Evolutionary conservation across 2,113 vertebrate genomes (phyloP).

Genomic region (Anarhynchus alexandrinus): DNA sequence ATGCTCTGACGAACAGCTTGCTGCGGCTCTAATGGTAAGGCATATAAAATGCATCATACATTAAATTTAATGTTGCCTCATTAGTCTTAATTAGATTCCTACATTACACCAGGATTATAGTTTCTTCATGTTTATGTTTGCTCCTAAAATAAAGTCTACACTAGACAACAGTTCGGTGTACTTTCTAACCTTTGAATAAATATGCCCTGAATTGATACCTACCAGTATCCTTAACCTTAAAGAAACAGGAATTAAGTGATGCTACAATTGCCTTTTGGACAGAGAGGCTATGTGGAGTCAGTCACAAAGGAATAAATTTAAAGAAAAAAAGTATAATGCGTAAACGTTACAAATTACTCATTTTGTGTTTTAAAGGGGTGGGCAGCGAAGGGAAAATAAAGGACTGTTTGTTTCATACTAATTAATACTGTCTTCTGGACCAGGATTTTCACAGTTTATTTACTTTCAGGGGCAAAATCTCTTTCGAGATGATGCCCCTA

Average conservation of each 20-base stretch:
- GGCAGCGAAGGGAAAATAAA: not conserved
- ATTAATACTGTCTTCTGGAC: not conserved
- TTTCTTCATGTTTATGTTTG: conserved; percentile 74
- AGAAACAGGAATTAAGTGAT: not conserved
- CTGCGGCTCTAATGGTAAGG: conserved; percentile 70
- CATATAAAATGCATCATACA: conserved; percentile 80
- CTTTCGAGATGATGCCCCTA: not conserved
- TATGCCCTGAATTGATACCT: conserved; percentile 16
- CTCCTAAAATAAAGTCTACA: conserved; percentile 67
- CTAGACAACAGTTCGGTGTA: conserved; percentile 54
- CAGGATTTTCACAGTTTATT: not conserved
- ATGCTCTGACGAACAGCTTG: conserved; percentile 74
- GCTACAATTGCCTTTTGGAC: not conserved
- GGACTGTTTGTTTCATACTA: not conserved
- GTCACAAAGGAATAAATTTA: not conserved
- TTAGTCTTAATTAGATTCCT: conserved; percentile 83
- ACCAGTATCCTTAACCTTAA: not conserved
- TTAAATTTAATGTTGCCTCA: conserved; percentile 82
- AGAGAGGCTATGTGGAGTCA: not conserved
- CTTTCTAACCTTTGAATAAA: conserved; percentile 67
- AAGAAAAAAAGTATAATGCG: not conserved
- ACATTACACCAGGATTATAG: conserved; percentile 72
- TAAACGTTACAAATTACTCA: conserved; percentile 34
- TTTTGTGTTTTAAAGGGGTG: not conserved
- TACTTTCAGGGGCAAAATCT: not conserved